These are phyloP conservation scores for Rallus crepitans DNA, from an alignment of 2,797 vertebrate species.

Conservation along the genomic window DNA sequence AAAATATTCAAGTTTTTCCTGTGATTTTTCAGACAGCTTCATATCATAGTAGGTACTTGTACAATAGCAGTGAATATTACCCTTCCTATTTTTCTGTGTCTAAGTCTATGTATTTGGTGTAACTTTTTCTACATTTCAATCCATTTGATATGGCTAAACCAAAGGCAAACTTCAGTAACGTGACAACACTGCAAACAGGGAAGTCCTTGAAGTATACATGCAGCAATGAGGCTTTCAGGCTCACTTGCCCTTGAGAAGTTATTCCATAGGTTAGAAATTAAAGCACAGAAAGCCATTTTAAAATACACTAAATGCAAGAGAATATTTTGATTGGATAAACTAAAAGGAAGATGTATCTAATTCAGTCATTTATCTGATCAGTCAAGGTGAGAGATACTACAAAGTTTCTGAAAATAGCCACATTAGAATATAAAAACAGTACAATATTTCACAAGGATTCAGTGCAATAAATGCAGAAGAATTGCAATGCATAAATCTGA, in stretches of 20 bases:
- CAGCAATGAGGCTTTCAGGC: background rate
- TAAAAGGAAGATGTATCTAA: background rate
- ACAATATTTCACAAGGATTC: background rate
- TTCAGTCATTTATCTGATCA: background rate
- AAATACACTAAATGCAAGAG: background rate
- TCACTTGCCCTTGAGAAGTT: background rate
- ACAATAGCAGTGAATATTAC: background rate
- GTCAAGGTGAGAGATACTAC: background rate
- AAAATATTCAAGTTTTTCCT: background rate
- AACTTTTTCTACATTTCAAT: background rate
- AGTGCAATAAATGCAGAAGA: background rate
- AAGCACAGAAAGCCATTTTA: background rate
- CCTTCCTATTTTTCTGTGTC: background rate
- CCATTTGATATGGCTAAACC: background rate
- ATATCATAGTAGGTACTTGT: background rate
- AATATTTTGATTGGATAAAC: background rate
- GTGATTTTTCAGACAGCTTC: background rate
- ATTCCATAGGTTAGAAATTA: background rate
- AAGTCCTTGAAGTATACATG: background rate
- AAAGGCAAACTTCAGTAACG: background rate
- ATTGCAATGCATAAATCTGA: background rate
- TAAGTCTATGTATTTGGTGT: background rate
- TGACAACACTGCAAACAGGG: background rate
- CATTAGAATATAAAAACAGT: constrained; percentile 35
- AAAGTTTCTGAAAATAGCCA: background rate